These are phyloP conservation scores for Phalacrocorax brasilianus DNA, from an alignment of 2,113 vertebrate species.

Conservation along the genomic window DNA sequence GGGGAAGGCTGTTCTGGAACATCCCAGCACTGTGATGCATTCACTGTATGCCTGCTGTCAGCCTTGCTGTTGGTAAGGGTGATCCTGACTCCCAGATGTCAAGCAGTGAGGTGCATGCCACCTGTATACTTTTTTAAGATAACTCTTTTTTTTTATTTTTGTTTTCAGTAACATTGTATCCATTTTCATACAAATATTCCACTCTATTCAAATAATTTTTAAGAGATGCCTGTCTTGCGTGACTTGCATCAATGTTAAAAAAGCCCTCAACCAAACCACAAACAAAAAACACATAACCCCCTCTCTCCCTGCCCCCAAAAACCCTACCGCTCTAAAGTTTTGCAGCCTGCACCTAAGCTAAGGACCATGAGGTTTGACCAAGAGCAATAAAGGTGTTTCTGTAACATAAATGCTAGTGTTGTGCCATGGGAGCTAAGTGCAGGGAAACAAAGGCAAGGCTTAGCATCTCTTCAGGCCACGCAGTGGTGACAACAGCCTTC, in stretches of 20 bases:
- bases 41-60: fast-evolving
- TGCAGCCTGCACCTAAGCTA: not conserved
- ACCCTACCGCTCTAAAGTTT: not conserved
- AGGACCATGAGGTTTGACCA: not conserved
- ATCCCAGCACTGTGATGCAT: fast-evolving
- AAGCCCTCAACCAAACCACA: not conserved
- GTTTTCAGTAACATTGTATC: not conserved
- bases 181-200: not conserved
- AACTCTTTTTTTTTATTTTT: not conserved
- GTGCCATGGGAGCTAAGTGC: not conserved
- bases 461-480: not conserved
- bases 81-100: not conserved
- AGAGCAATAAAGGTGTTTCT: not conserved
- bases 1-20: not conserved
- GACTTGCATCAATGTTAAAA: not conserved
- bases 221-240: not conserved
- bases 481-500: not conserved
- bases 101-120: too few species aligned
- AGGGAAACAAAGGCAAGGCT: not conserved
- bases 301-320: fast-evolving
- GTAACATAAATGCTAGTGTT: not conserved
- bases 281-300: not conserved
- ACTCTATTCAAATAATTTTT: not conserved
- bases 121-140: not conserved
- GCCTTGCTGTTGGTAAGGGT: not conserved